Evolutionary conservation across 2,888 invertebrate species (phyloP).

Genomic region (Pammene aurita): DNA sequence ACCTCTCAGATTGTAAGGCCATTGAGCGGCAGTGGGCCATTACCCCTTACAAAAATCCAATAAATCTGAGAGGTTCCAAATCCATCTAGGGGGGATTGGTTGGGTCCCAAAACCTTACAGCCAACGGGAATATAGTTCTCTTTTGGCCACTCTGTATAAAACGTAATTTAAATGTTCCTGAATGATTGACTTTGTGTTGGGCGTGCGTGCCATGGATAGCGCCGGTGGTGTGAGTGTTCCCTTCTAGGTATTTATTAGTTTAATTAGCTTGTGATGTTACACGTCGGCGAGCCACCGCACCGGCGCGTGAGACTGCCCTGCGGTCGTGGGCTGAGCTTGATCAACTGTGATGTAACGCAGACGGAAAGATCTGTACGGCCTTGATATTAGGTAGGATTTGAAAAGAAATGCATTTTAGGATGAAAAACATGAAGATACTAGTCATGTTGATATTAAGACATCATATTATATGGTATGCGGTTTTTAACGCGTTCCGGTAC

Average conservation of each 20-base stretch:
- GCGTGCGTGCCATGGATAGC: slow-evolving; percentile 45
- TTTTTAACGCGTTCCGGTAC: slow-evolving; percentile 19
- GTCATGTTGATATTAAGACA: slow-evolving; percentile 57
- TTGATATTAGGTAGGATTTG: slow-evolving; percentile 47
- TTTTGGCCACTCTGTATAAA: too few relatives aligned
- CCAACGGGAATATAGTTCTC: too few relatives aligned
- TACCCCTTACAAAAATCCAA: too few relatives aligned
- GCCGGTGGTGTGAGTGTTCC: slow-evolving; percentile 14
- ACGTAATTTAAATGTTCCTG: slow-evolving; percentile 15
- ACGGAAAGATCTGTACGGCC: slow-evolving; percentile 42
- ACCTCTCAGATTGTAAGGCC: too few relatives aligned
- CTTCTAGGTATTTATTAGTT: slow-evolving; percentile 1
- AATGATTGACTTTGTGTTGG: slow-evolving; percentile 50
- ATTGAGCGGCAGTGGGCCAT: too few relatives aligned
- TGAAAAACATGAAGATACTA: slow-evolving; percentile 63
- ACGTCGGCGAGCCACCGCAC: slow-evolving; percentile 58
- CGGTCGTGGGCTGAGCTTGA: slow-evolving; percentile 37
- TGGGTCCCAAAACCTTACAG: too few relatives aligned
- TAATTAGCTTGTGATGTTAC: slow-evolving; percentile 42
- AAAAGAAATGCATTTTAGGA: slow-evolving; percentile 54
- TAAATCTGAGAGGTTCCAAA: too few relatives aligned
- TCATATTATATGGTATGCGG: slow-evolving; percentile 33
- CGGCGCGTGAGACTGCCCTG: slow-evolving; percentile 48
- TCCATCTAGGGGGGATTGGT: too few relatives aligned
- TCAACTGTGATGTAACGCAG: slow-evolving; percentile 43